phyloP scores from a whole-genome alignment of 2,113 vertebrate genomes.

The Agapornis roseicollis region DNA sequence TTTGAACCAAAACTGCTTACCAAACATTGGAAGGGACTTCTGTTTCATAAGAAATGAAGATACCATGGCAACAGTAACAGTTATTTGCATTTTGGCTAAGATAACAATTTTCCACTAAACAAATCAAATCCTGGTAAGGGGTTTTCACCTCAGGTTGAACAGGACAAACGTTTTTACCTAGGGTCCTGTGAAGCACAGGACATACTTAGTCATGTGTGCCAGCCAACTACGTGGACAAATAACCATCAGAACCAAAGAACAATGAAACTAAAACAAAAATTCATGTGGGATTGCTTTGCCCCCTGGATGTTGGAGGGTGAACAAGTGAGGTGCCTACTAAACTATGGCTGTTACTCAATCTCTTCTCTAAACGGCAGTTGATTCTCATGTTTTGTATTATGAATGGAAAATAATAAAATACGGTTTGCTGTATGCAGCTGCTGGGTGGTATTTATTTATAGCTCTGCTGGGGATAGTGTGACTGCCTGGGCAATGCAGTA shows the following conservation, averaged over 20 bases:
- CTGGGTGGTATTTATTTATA: constrained; percentile 64
- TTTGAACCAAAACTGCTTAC: not conserved
- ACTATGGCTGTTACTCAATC: not conserved
- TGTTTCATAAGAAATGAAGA: constrained; percentile 12
- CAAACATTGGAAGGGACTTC: not conserved
- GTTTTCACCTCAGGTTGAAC: not conserved
- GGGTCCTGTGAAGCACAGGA: not conserved
- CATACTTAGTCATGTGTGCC: not conserved
- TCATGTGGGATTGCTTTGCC: not conserved
- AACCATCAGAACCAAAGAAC: not conserved
- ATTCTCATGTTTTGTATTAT: constrained; percentile 25
- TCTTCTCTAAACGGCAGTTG: not conserved
- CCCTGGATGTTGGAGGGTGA: not conserved
- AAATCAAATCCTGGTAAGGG: not conserved
- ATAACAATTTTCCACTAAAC: constrained; percentile 11
- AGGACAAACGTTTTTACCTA: not conserved
- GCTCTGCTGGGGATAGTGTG: constrained; percentile 26
- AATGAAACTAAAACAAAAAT: not conserved
- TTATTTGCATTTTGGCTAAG: constrained; percentile 39
- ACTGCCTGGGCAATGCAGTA: constrained; percentile 37
- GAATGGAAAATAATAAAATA: constrained; percentile 62
- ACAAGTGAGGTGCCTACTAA: not conserved
- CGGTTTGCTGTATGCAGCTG: constrained; percentile 13
- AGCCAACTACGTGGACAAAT: not conserved
- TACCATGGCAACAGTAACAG: constrained; percentile 39